Base-by-base conservation (phyloP, 2,888 invertebrate species). In the Spodoptera littoralis region DNA sequence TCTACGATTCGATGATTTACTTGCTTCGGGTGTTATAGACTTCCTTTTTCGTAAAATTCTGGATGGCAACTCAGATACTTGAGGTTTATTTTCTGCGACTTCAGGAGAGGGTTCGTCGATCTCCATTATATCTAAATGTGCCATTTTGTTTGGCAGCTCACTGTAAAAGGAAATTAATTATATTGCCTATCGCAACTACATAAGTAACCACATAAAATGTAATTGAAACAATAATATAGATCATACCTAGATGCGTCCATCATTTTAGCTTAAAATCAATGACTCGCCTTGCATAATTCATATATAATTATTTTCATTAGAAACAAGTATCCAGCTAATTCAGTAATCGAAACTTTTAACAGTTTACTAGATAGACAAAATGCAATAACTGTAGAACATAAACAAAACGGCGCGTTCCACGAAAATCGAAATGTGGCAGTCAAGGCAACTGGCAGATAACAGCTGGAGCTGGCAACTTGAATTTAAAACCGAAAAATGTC, bases 41-140 rank as follows among this genome's bases (percentile, higher is more conserved):
- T 92, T 93, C 73, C 94, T 86, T 84, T 92, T 93, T 77, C 94
- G 85, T 73, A 94, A 76, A 36, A 91, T 86, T 64, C 94, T 84
- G 22, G 89, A 78, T 67, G 82, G 79, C 22, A 84, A 66, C 60
- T 89, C 89, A 1, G 86, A 71, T 22, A 78, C 72, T 51, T 81
- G 71, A 57, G 80, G 77, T 46, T 82, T 81, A 45, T 81, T 80
- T 44, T 77, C 81, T 27, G 78, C 24, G 52, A 66, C 63, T 72
- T 84, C 73, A 48, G 53, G 60, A 58, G 57, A 77, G 27, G 71
- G 27, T 22, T 90, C 88, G 43, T 89, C 90, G 27, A 90, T 75
- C 78, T 93, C 95, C 92, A 93, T 92, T 77, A 94, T 85, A 81
- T 92, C 94, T 79, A 95, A 86, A 76, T 92, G 88, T 68, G 95